phyloP scores from a whole-genome alignment of 2,797 vertebrate genomes.

The Microctenopoma lineatum region DNA sequence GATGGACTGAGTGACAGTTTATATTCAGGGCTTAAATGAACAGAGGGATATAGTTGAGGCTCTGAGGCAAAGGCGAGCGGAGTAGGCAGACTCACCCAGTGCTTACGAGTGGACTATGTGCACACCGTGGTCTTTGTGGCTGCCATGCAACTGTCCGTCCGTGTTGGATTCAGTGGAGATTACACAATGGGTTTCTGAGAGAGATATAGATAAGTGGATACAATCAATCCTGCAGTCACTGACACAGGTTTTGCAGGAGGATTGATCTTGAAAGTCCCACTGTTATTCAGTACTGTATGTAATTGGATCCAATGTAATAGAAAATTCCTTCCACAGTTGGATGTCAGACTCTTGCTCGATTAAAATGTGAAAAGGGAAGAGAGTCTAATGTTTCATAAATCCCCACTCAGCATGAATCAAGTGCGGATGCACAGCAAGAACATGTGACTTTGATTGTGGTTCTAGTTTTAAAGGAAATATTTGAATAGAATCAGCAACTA shows the following conservation, averaged over 20 bases:
- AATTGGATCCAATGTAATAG: slow-evolving; percentile 65
- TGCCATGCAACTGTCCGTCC: slow-evolving; percentile 38
- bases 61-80: slow-evolving; percentile 59
- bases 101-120: slow-evolving; percentile 35
- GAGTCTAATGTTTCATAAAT: slow-evolving; percentile 43
- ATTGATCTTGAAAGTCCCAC: slow-evolving; percentile 58
- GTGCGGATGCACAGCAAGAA: slow-evolving; percentile 26
- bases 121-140: slow-evolving; percentile 30
- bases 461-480: slow-evolving; percentile 44
- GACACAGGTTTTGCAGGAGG: slow-evolving; percentile 30
- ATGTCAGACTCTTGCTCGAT: slow-evolving; percentile 55
- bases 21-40: slow-evolving; percentile 73
- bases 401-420: slow-evolving; percentile 46
- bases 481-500: slow-evolving; percentile 47
- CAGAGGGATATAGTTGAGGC: slow-evolving; percentile 62
- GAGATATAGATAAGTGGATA: slow-evolving; percentile 22
- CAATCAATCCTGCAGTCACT: slow-evolving; percentile 34
- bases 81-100: slow-evolving; percentile 35
- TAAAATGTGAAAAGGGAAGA: slow-evolving; percentile 41
- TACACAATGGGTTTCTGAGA: slow-evolving; percentile 54
- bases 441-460: slow-evolving; percentile 54
- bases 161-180: slow-evolving; percentile 53
- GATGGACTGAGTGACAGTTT: slow-evolving; percentile 77
- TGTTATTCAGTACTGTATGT: slow-evolving; percentile 33
- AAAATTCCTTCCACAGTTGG: slow-evolving; percentile 53